Base-by-base conservation (phyloP, 2,888 invertebrate species). In the Scaptodrosophila latifasciaeformis region DNA sequence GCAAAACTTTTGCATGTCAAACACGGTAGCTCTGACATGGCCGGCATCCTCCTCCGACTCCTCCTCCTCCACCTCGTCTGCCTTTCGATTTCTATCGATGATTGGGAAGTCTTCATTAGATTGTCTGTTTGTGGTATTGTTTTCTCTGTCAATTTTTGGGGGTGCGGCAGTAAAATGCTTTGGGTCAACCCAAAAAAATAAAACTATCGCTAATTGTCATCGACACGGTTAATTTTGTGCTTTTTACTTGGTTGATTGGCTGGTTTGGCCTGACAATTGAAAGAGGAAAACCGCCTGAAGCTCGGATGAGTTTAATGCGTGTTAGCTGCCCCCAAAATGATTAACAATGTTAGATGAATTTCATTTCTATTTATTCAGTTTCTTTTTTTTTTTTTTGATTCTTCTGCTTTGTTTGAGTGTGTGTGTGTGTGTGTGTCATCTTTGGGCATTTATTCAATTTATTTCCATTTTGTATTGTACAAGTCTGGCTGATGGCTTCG, bases 201-300 rank as follows among this genome's bases (percentile, higher is more conserved):
- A n/a, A 49, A 43, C 76, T 76, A 74, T 74, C 72, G 80, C 80
- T 80, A 74, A 74, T 74, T 74, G 72, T 74, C 80, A 74, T 74
- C 72, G 72, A 80, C 77, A 74, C 74, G 72, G 72, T 10, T 9
- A 56, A 53, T 61, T 80, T 66, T 67, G n/a, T 44, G 15, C n/a
- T 29, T 43, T 17, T 44, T 49, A 63, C 63, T 62, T 56, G 56
- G 56, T 43, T 59, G 60, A 47, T 34, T 34, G 42, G 19, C 40
- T 12, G 21, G 15, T 37, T 17, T 2, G 21, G 37, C 37, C 17
- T 13, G 15, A 19, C 40, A 72, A 46, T 53, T 30, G 50, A 58
- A 62, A 45, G n/a, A n/a, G n/a, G n/a, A n/a, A n/a, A n/a, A n/a
- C n/a, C n/a, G n/a, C n/a, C n/a, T 29, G 29, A 6, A 7, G 29